A percentile compares a stretch with the other conserved stretches of the same genome.
These are phyloP conservation scores for Hedychridium roseum DNA, from an alignment of 2,888 invertebrate species.

Conservation along the genomic window DNA sequence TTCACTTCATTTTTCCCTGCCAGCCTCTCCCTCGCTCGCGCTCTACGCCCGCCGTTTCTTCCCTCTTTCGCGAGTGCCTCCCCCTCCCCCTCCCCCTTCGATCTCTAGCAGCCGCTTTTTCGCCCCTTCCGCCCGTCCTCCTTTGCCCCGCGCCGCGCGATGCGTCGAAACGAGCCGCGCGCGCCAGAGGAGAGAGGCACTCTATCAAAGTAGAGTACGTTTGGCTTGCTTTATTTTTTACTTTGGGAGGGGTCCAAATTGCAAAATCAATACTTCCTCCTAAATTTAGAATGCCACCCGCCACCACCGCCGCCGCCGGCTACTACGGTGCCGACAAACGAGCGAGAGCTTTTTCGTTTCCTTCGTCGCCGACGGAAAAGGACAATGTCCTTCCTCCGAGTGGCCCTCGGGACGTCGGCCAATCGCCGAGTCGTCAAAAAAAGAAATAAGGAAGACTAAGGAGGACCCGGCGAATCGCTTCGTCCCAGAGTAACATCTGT, in stretches of 20 bases:
- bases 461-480: too few species aligned
- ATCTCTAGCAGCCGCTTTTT: background rate
- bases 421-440: too few species aligned
- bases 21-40: slow-evolving; percentile 6
- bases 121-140: slow-evolving; percentile 2
- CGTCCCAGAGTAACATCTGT: too few species aligned
- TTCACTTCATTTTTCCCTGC: background rate
- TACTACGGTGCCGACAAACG: slow-evolving; percentile 8
- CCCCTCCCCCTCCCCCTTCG: background rate
- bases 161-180: slow-evolving; percentile 56
- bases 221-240: slow-evolving; percentile 63
- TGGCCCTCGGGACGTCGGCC: too few species aligned
- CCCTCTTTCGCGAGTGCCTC: background rate
- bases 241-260: slow-evolving; percentile 63
- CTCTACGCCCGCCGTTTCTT: background rate
- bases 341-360: slow-evolving; percentile 12
- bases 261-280: slow-evolving; percentile 63
- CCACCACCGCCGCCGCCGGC: background rate
- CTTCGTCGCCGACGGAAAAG: slow-evolving; percentile 16
- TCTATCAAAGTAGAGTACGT: slow-evolving; percentile 63
- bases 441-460: too few species aligned
- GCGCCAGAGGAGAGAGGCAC: slow-evolving; percentile 58
- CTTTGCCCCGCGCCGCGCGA: slow-evolving; percentile 24
- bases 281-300: slow-evolving; percentile 58
- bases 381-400: slow-evolving; percentile 1